phyloP scores from a whole-genome alignment of 1,140 invertebrate species.

The Odontomachus brunneus region DNA sequence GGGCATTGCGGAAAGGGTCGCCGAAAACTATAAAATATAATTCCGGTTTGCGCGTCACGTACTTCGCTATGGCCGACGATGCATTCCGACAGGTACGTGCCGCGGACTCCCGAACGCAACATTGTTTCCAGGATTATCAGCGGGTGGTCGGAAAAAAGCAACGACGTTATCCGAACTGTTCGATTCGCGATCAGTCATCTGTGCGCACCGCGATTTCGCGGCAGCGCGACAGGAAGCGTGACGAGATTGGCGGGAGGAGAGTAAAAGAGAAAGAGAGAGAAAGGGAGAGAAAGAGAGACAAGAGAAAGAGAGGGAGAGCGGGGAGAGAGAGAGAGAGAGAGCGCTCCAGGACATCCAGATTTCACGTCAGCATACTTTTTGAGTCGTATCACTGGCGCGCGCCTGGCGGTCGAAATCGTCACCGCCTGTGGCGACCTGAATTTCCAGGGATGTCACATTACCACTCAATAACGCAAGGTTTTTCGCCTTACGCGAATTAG shows the following conservation, averaged over 20 bases:
- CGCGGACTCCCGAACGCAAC: constrained; percentile 44
- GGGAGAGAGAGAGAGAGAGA: background rate
- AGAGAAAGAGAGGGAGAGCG: too few relatives aligned
- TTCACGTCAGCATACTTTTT: constrained; percentile 25
- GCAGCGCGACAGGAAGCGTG: constrained; percentile 1
- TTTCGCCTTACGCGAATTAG: background rate
- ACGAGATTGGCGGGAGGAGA: too few relatives aligned
- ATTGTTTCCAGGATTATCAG: constrained; percentile 59
- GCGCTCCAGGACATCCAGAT: constrained; percentile 46
- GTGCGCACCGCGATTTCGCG: constrained; percentile 24
- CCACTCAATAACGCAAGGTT: background rate
- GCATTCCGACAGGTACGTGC: constrained; percentile 57
- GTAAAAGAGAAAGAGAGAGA: too few relatives aligned
- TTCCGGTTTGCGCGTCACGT: constrained; percentile 59
- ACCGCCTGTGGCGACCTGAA: constrained; percentile 9
- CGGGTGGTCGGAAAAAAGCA: constrained; percentile 19
- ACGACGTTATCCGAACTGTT: constrained; percentile 20
- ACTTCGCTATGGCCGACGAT: constrained; percentile 49
- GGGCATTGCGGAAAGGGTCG: constrained; percentile 32
- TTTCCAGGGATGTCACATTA: constrained; percentile 4
- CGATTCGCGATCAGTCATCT: constrained; percentile 48
- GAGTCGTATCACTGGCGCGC: background rate
- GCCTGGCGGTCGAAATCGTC: constrained; percentile 10
- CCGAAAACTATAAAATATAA: constrained; percentile 60
- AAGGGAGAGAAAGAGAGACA: background rate